These are phyloP conservation scores for Drosophila murphyi DNA, from an alignment of 1,140 invertebrate genomes.

Conservation along the genomic window DNA sequence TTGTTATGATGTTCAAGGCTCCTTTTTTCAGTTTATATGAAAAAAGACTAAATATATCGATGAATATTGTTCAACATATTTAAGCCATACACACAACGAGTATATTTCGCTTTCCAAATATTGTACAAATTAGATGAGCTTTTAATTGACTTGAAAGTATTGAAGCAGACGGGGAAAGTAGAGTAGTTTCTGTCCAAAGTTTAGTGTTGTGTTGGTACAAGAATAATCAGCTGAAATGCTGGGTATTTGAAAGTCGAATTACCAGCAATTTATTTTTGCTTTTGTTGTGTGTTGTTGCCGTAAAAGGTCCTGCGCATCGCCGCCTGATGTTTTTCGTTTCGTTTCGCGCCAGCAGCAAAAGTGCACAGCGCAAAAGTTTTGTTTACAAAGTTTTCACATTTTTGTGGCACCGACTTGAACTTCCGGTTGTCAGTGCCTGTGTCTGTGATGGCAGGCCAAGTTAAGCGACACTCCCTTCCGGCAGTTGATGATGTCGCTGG, in stretches of 20 bases:
- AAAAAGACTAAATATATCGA: no score
- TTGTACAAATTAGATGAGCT: no score
- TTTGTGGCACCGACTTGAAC: conserved; percentile 81
- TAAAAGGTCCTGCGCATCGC: conserved; percentile 67
- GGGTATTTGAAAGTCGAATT: neutral
- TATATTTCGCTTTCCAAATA: no score
- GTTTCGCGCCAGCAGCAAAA: conserved; percentile 73
- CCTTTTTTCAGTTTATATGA: no score
- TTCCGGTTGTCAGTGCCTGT: conserved; percentile 44
- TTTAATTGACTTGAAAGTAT: no score
- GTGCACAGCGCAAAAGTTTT: conserved; percentile 76
- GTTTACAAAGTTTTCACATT: conserved; percentile 83
- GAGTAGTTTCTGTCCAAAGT: neutral
- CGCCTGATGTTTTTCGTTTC: conserved; percentile 72
- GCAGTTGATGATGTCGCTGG: conserved; percentile 55
- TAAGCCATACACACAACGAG: no score
- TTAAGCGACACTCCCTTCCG: conserved; percentile 62
- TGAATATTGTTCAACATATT: no score
- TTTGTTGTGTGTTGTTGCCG: conserved; percentile 11
- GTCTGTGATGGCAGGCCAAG: conserved; percentile 19
- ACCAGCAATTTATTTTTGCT: conserved; percentile 14
- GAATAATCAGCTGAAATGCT: neutral
- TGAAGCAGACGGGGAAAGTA: neutral
- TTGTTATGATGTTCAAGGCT: no score
- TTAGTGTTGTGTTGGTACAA: neutral